Evolutionary conservation across 2,113 vertebrate species (phyloP).

Genomic region (Meleagris gallopavo): DNA sequence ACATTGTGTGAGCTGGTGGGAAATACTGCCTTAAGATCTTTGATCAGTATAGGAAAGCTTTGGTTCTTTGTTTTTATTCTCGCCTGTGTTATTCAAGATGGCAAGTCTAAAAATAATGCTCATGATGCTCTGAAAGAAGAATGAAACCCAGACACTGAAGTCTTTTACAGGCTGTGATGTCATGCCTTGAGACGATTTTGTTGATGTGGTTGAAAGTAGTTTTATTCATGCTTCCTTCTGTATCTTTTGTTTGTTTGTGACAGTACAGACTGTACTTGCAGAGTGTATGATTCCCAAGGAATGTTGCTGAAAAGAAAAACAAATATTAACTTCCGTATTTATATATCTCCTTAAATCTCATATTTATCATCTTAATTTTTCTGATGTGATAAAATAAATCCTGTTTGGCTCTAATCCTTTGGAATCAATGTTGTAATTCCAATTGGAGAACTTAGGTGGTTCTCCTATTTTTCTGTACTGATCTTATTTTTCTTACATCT

Average conservation of each 20-base stretch:
- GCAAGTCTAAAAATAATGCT: slow-evolving; percentile 50
- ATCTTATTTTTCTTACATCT: background rate
- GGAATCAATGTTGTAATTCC: background rate
- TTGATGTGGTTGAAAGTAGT: slow-evolving; percentile 30
- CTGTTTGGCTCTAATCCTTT: background rate
- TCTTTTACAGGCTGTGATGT: slow-evolving; percentile 31
- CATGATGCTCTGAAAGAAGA: slow-evolving; percentile 10
- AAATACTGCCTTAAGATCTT: slow-evolving; percentile 2
- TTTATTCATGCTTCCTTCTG: slow-evolving; percentile 29
- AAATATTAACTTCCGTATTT: background rate
- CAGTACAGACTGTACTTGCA: slow-evolving; percentile 35
- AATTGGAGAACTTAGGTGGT: background rate
- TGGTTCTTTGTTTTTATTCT: background rate
- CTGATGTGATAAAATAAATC: background rate
- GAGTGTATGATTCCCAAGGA: background rate
- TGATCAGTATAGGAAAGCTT: background rate
- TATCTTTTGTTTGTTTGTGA: background rate
- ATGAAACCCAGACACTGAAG: slow-evolving; percentile 12
- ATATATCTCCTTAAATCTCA: background rate
- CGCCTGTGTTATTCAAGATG: background rate
- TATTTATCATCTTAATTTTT: background rate
- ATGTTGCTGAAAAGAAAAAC: background rate
- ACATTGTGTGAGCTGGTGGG: background rate
- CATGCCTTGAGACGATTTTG: slow-evolving; percentile 49
- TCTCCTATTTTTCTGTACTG: background rate